phyloP scores from a whole-genome alignment of 2,797 vertebrate species.

The Hapalemur alaotrensis region DNA sequence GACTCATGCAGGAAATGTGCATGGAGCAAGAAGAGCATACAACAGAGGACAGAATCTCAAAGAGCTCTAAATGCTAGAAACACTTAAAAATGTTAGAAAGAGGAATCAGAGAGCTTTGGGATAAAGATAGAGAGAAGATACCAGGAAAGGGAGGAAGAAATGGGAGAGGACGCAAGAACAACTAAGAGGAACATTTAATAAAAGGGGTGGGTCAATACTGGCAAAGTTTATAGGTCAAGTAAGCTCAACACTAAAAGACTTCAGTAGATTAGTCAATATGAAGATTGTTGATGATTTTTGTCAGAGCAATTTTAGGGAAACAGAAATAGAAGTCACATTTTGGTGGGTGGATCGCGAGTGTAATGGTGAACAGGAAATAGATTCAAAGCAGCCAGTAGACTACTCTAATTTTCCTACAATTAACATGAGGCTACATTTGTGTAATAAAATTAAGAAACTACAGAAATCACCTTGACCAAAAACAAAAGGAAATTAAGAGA shows the following conservation, averaged over 20 bases:
- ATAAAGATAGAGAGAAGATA: neutral
- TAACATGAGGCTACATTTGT: neutral
- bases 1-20: neutral
- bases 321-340: neutral
- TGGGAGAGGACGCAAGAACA: neutral
- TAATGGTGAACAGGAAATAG: neutral
- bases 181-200: neutral
- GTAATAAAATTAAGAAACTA: neutral
- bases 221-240: neutral
- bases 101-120: neutral
- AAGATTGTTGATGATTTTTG: neutral
- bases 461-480: neutral
- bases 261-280: neutral
- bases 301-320: neutral
- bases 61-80: neutral
- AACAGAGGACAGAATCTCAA: neutral
- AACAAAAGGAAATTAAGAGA: neutral
- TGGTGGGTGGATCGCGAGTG: neutral
- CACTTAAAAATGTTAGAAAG: neutral
- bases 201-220: neutral
- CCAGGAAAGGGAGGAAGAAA: neutral
- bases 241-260: neutral
- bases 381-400: neutral
- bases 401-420: neutral
- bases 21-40: neutral